These are phyloP conservation scores for Thamnaconus septentrionalis DNA, from an alignment of 2,113 vertebrate genomes.

Conservation along the genomic window DNA sequence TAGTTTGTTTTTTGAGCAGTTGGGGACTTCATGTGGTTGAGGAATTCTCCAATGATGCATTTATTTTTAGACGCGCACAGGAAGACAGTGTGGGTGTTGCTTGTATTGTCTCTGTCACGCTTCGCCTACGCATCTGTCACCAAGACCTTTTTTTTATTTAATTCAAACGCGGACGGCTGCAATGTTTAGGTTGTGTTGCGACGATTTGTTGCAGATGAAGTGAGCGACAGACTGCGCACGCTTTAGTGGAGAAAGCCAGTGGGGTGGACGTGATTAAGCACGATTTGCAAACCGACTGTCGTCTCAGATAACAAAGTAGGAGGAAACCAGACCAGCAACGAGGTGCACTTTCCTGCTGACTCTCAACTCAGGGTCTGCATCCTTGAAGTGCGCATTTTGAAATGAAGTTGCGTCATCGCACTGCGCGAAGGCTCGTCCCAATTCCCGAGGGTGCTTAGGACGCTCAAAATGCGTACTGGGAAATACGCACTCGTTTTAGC, in stretches of 20 bases:
- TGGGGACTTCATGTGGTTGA: background rate
- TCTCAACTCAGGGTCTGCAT: too few species aligned
- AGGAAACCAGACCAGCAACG: too few species aligned
- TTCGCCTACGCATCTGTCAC: slow-evolving; percentile 27
- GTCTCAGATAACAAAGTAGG: too few species aligned
- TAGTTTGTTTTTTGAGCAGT: background rate
- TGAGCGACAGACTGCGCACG: background rate
- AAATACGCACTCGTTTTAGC: too few species aligned
- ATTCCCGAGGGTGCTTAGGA: too few species aligned
- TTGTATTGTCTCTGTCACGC: slow-evolving; percentile 1
- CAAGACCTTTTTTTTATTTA: background rate
- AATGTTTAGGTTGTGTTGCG: slow-evolving; percentile 8
- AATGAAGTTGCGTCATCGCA: too few species aligned
- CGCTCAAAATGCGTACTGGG: too few species aligned
- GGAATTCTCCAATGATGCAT: background rate
- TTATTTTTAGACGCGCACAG: background rate
- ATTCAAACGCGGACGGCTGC: too few species aligned
- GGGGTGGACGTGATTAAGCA: slow-evolving; percentile 12
- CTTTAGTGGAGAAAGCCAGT: slow-evolving; percentile 4
- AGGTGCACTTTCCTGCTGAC: too few species aligned
- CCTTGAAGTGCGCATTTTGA: too few species aligned
- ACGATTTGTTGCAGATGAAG: background rate
- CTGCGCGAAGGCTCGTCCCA: too few species aligned
- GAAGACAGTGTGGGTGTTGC: slow-evolving; percentile 10
- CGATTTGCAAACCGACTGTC: background rate